Base-by-base conservation (phyloP, 1,140 invertebrate species). In the Nylanderia fulva region DNA sequence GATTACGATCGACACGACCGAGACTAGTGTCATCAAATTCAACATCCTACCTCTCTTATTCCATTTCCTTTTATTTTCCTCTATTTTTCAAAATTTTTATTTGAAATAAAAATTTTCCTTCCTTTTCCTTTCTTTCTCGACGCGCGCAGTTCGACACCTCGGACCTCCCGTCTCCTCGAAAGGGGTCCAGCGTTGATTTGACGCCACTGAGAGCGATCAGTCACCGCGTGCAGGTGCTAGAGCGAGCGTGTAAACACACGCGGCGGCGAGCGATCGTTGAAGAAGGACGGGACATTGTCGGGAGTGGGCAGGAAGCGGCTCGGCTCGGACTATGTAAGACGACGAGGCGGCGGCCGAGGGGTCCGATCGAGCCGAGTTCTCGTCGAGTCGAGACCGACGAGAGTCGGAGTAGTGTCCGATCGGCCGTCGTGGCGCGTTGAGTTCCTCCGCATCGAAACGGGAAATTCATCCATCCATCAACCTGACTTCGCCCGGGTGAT, bases 391-490 rank as follows among this genome's bases (percentile, higher is more conserved):
- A 90, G 89, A 3, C 29, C 29, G 29, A 33, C 88, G 66, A 90
- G 89, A 54, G 29, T 3, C 29, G 29, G 29, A 63, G 72, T 18
- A 66, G 91, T 92, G 77, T 88, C 88, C 88, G 86, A 92, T 91
- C 92, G 58, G 88, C 85, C 86, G 87, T 88, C 87, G 88, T 85
- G 86, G 72, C 76, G 86, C 89, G 88, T 91, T 90, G 87, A 89
- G 45, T 68, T 29, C 18, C 33, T 2, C 24, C 36, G 6, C 48
- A 60, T 83, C 33, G 24, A 1, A n/a, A 8, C n/a, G 13, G 11
- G 29, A 33, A 33, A 1, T 33, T 33, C 1, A 33, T 33, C 29
- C 29, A 33, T 33, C 29, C 29, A 3, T 33, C 45, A 15, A 48
- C 45, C n/a, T n/a, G 15, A 48, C 5, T 0, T 15, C 18, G 27